Base-by-base conservation (phyloP, 1,140 invertebrate species). In the Zaprionus taronus region DNA sequence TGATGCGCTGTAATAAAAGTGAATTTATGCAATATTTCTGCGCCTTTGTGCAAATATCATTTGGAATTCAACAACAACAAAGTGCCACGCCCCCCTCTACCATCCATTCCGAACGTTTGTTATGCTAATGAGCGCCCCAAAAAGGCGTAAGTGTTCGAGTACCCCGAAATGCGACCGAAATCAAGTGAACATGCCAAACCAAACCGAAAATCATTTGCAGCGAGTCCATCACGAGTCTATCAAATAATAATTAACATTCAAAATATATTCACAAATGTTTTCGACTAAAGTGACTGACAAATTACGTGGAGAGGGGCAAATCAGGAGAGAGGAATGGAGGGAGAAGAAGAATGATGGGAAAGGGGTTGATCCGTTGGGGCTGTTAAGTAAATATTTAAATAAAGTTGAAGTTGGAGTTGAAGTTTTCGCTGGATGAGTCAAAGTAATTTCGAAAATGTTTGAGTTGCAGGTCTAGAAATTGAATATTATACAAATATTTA, bases 21-120 rank as follows among this genome's bases (percentile, higher is more conserved):
- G 85, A 90, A 90, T 90, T 85, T 90, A 90, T 90, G 86, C 85
- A 90, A 90, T 85, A 89, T 89, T 90, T 79, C 84, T 90, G 85
- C 81, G 81, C 84, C 85, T 90, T 89, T 89, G 85, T 89, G 81
- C 84, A 84, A 89, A 89, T 84, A 84, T 77, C 79, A 89, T 89
- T 89, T 89, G 81, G 67, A 80, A 89, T 90, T 62, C 63, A 65
- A 51, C 56, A 70, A 7, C 68, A 58, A 34, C 53, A 67, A 67
- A 28, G 31, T 24, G 26, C 44, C 7, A 51, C 56, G 55, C 22
- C 28, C 34, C 41, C n/a, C 6, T 24, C 53, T 49, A 36, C 9
- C 26, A 34, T 4, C 38, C 14, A 6, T 15, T 15, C 11, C 15
- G 15, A 5, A 26, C 77, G 81, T 89, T 89, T 89, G 84, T 84